Conservation (phyloP, 2,113 vertebrate genomes). For the Mirounga angustirostris region DNA sequence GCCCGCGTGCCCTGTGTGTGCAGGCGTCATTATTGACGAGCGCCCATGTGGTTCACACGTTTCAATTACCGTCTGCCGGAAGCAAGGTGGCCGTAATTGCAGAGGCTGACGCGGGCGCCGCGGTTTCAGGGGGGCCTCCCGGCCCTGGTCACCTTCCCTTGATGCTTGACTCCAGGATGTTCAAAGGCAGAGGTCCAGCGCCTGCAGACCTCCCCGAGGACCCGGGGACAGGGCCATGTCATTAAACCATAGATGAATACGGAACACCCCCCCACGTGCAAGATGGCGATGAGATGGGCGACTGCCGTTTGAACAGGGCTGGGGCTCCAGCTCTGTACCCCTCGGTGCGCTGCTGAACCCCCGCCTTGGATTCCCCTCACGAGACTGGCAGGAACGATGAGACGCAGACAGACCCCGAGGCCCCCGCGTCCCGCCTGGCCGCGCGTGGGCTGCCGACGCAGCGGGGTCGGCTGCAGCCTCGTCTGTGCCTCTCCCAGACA, state of each 20-base stretch:
- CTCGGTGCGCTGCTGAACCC: neutral
- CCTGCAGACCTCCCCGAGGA: constrained; percentile 83
- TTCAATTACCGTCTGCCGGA: constrained; percentile 91
- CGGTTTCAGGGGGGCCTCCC: constrained; percentile 90
- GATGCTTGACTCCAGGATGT: constrained; percentile 90
- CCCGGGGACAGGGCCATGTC: constrained; percentile 67
- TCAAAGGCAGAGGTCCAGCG: constrained; percentile 92
- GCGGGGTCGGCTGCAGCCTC: neutral
- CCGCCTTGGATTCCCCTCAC: neutral
- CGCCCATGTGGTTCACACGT: constrained; percentile 91
- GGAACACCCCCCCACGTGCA: constrained; percentile 61
- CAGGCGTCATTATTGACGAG: constrained; percentile 92
- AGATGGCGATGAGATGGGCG: constrained; percentile 74
- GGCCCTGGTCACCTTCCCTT: constrained; percentile 88
- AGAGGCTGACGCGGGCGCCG: constrained; percentile 88
- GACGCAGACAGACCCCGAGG: neutral
- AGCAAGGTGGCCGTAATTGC: constrained; percentile 92
- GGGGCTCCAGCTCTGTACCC: neutral
- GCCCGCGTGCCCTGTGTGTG: constrained; percentile 85
- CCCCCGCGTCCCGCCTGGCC: accelerated
- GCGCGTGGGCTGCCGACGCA: accelerated
- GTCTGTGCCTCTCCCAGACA: neutral
- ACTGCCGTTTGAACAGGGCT: neutral
- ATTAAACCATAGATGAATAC: constrained; percentile 68
- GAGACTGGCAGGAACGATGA: neutral